These are phyloP conservation scores for Oreochromis mossambicus DNA, from an alignment of 2,797 vertebrate species.

Conservation along the genomic window DNA sequence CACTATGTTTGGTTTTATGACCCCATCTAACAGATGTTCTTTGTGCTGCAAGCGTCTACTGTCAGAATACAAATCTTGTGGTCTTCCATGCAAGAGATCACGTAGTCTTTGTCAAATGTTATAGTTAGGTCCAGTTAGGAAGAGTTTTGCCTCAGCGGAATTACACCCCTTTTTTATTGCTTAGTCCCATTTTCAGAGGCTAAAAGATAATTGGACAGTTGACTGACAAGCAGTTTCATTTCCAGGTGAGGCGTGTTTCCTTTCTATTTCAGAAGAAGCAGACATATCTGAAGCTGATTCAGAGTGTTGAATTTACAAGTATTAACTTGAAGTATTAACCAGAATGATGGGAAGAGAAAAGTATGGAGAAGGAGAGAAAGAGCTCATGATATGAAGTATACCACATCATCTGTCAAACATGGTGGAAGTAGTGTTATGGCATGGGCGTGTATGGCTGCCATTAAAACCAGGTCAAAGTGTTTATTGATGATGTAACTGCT, in stretches of 20 bases:
- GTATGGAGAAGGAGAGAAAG: neutral
- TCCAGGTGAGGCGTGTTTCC: neutral
- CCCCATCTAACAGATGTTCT: neutral
- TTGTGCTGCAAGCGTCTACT: neutral
- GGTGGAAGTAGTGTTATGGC: neutral
- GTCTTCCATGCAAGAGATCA: neutral
- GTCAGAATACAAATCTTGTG: slow-evolving; percentile 1
- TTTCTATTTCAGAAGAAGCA: neutral
- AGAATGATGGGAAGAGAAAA: neutral
- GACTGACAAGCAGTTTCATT: neutral
- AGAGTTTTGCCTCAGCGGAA: neutral
- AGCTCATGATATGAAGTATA: neutral
- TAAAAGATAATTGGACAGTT: neutral
- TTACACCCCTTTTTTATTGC: neutral
- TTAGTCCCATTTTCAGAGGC: neutral
- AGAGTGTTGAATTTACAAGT: neutral
- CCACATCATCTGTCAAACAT: neutral
- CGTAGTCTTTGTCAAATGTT: neutral
- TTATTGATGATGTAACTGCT: neutral
- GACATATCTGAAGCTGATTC: neutral
- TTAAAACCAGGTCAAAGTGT: neutral
- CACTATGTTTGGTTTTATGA: neutral
- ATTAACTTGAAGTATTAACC: neutral
- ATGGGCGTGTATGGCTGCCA: neutral
- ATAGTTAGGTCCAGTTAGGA: neutral